Base-by-base conservation (phyloP, 1,140 invertebrate species). In the Eulimnadia texana region DNA sequence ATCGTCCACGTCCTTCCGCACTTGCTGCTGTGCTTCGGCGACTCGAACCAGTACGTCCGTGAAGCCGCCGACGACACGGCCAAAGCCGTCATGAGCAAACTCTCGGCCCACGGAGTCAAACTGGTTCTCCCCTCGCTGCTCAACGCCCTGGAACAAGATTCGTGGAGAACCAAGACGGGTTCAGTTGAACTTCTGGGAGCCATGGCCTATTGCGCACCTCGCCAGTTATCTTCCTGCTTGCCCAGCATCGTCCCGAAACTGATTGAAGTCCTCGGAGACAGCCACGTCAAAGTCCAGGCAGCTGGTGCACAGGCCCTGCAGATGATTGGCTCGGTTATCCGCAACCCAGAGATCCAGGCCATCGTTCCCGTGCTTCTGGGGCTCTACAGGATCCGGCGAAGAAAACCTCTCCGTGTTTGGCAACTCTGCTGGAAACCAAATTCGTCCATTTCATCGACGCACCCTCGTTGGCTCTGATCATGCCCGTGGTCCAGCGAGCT, bases 381-480 rank as follows among this genome's bases (percentile, higher is more conserved):
- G 96, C 94, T 3, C 76, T 99, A 1, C 91, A 98, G 74, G 94
- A 99, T 78, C 96, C 97, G 1, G 90, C 92, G 0, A 88, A 90
- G 68, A 95, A 95, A 73, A 99, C 96, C 0, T 90, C 89, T 1
- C 80, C 79, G 6, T 95, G 92, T 74, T 75, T 98, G 1, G 88
- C 94, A 70, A 93, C 88, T 1, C 77, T 99, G 24, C 73, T 99
- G 16, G 90, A 98, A 70, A 99, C 94, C 0, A 92, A 98, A 73
- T 99, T 99, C 76, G 93, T 99, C 50, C 96, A 99, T 76, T 97
- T 98, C 72, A 98, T 99, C 66, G 97, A 99, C 75, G 91, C 97
- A 3, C 94, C 96, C 1, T 99, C 95, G 0, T 78, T 99, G 3
- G 95, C 97, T 62, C 77, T 99, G 16, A 98, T 99, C 64, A 99